A percentile compares a stretch with the other conserved stretches of the same genome.
Evolutionary conservation across 2,797 vertebrate species (phyloP).

Genomic region (Parauchenoglanis ngamensis): DNA sequence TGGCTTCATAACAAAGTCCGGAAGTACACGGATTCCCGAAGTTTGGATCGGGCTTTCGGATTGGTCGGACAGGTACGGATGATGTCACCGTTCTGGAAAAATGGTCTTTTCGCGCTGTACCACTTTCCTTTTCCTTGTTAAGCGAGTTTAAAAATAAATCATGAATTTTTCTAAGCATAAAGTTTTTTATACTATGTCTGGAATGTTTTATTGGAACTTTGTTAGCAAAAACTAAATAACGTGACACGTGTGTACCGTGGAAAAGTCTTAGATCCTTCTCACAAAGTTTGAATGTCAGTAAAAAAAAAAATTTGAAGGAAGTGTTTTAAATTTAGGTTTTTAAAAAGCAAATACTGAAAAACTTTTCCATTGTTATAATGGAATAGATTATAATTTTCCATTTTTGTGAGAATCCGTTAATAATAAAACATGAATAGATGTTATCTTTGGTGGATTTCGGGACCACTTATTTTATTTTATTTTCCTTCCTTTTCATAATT

Average conservation of each 20-base stretch:
- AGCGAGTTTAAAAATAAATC: not conserved
- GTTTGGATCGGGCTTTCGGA: constrained; percentile 93
- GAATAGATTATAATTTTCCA: not conserved
- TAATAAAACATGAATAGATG: not conserved
- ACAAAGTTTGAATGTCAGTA: not conserved
- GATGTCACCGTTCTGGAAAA: not conserved
- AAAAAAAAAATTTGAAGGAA: not conserved
- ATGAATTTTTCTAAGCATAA: not conserved
- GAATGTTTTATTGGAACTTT: not conserved
- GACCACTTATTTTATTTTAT: not conserved
- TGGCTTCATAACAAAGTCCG: constrained; percentile 98
- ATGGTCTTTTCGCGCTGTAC: not conserved
- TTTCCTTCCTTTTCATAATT: not conserved
- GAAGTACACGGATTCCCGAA: constrained; percentile 92
- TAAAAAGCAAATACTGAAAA: not conserved
- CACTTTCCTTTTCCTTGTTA: not conserved
- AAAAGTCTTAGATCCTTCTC: not conserved
- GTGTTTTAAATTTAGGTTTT: not conserved
- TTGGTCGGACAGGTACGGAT: constrained; percentile 90
- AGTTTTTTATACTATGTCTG: not conserved
- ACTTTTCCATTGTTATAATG: no score
- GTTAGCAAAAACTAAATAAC: not conserved
- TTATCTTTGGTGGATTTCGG: not conserved
- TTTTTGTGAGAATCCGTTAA: not conserved
- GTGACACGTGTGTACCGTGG: not conserved